Conservation (phyloP, 2,888 invertebrate genomes). For the Eupithecia centaureata region DNA sequence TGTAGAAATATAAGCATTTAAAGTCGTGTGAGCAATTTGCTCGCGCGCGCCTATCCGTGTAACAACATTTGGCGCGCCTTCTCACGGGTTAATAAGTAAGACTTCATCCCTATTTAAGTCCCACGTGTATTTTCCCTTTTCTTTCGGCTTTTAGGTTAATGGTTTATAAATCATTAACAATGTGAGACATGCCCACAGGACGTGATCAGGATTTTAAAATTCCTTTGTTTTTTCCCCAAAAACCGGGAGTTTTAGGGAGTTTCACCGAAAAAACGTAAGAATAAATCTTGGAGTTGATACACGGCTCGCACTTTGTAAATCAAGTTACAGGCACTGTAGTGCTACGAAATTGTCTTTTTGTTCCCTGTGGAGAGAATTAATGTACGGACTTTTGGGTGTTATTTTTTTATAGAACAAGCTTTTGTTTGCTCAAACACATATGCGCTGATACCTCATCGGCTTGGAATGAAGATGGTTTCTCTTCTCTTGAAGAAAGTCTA, state of each 20-base stretch:
- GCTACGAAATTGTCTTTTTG: constrained; percentile 27
- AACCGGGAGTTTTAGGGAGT: constrained; percentile 44
- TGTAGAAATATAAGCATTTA: too few relatives aligned
- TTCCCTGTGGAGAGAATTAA: constrained; percentile 26
- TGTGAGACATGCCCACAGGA: constrained; percentile 59
- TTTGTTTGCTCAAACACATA: neutral
- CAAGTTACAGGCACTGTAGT: constrained; percentile 34
- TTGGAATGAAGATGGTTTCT: too few relatives aligned
- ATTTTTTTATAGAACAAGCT: neutral
- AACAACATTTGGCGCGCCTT: too few relatives aligned
- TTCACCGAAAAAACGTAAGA: constrained; percentile 48
- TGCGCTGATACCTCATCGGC: too few relatives aligned
- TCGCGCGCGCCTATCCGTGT: too few relatives aligned
- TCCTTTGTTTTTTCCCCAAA: constrained; percentile 32
- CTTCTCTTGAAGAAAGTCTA: neutral
- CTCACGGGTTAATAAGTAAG: constrained; percentile 39
- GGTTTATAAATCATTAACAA: constrained; percentile 73
- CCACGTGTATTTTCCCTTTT: constrained; percentile 56
- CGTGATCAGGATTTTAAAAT: constrained; percentile 55
- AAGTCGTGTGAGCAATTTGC: too few relatives aligned
- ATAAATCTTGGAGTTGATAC: constrained; percentile 40
- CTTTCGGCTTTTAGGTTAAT: constrained; percentile 68
- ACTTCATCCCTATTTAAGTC: constrained; percentile 50
- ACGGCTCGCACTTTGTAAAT: constrained; percentile 35
- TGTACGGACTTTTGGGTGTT: constrained; percentile 24